Conservation (phyloP, 2,113 vertebrate genomes). For the Anolis carolinensis region DNA sequence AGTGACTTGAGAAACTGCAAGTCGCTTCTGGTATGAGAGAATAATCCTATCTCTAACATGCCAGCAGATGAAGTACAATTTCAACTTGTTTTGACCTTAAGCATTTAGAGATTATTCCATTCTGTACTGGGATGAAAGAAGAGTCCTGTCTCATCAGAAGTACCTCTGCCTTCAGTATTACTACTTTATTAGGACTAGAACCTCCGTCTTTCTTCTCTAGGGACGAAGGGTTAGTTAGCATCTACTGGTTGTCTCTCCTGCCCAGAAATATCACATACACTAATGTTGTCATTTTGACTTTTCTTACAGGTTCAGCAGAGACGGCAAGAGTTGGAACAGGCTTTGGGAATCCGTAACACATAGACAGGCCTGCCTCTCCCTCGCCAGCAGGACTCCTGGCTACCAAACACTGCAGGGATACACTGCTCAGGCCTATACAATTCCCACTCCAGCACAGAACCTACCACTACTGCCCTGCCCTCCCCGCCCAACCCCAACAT, state of each 20-base stretch:
- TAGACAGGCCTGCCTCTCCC: conserved; percentile 62
- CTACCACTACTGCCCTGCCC: neutral
- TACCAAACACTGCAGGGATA: conserved; percentile 62
- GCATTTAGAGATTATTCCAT: neutral
- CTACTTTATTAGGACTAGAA: neutral
- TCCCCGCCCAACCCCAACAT: neutral
- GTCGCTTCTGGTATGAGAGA: no score
- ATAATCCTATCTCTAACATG: no score
- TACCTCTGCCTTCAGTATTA: neutral
- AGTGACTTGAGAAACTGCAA: no score
- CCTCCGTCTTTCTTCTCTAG: neutral
- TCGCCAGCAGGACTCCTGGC: conserved; percentile 33
- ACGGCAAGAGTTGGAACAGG: conserved; percentile 96
- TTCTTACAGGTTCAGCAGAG: conserved; percentile 92
- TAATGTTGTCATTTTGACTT: neutral
- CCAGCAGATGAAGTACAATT: neutral
- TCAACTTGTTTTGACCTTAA: neutral
- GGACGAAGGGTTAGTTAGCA: neutral
- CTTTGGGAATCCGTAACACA: conserved; percentile 97
- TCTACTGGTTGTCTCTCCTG: neutral
- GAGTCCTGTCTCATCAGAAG: neutral
- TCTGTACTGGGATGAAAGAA: neutral
- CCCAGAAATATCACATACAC: neutral
- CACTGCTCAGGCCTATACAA: conserved; percentile 54
- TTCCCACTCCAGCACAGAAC: conserved; percentile 52